Base-by-base conservation (phyloP, 53 echinoderm and acorn worm species). In the Zoroaster sp. region DNA sequence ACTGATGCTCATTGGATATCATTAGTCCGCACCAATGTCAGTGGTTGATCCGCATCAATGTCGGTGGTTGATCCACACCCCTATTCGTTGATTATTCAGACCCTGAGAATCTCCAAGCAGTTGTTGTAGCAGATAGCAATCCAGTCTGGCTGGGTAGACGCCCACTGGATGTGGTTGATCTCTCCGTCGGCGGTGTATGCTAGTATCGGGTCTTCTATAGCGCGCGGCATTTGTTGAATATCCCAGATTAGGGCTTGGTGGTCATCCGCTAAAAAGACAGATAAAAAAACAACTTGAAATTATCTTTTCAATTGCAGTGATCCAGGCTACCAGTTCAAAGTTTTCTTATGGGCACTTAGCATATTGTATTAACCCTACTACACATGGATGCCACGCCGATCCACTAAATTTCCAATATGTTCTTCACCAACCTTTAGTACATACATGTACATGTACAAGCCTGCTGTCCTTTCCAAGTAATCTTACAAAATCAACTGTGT, bases 231-330 rank as follows among this genome's bases (percentile, higher is more conserved):
- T 72, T 98, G 98, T 35, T 98, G 98, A 37, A 98, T 98, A 43
- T 98, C 98, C 98, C 98, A 98, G 69, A 98, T 98, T 72, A 98
- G 63, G 17, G 98, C 98, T 83, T 98, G 98, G 79, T 98, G 98
- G 83, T 98, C 98, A 78, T 98, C 98, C 23, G 94, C 98, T 98
- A 91, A 11, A 53, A 51, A 44, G 40, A 73, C 32, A 51, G 2
- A 39, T 31, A 41, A 23, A 18, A 17, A 73, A 31, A 28, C 40
- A 34, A 79, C 5, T 11, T 34, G 6, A n/a, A n/a, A n/a, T n/a
- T n/a, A n/a, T n/a, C n/a, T n/a, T n/a, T n/a, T n/a, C n/a, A n/a
- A n/a, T n/a, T n/a, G n/a, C n/a, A n/a, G n/a, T n/a, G n/a, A n/a
- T n/a, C n/a, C n/a, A n/a, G n/a, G n/a, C n/a, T n/a, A n/a, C n/a